Evolutionary conservation across 2,113 vertebrate genomes (phyloP), one percentile per base, ranked within the genome.

Genomic region (Elanoides forficatus): DNA sequence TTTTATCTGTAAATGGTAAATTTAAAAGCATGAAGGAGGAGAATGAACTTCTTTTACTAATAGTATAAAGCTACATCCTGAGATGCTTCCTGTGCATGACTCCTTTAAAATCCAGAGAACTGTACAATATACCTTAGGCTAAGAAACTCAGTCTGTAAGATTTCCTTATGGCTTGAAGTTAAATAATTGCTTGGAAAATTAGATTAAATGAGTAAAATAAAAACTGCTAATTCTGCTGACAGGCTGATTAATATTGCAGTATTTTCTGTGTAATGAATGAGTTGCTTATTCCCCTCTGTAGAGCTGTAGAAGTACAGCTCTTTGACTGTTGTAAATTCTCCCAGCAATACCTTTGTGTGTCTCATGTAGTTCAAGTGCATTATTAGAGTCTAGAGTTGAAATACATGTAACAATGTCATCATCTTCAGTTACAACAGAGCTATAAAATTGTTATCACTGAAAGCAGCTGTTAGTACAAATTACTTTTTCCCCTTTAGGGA

Each of bases 401-500:
- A 84, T 70, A n/a, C 7, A 13, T 47, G 14, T 53, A 86, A 78
- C 29, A 67, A 83, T 88, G 75, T 67, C 50, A 45, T 78, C 55
- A 60, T 86, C 86, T 94, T 88, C 43, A 71, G 40, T 75, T 71
- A 71, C 50, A 74, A 73, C 30, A 81, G 40, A 84, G 40, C 6
- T 6, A 21, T 60, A 66, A 74, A 89, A 73, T 66, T 38, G 17
- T 55, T 88, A 60, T 65, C 63, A 48, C 38, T 90, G 73, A 84
- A 90, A 81, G 71, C 63, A 94, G 58, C 63, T 90, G 38, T 87
- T 52, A 60, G 52, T 53, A 81, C 0, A 34, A 87, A 92, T 70
- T 10, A 93, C 72, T 95, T 87, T 94, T 87, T 92, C 19, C 66
- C 85, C 97, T 84, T 75, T 88, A 98, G 98, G 98, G 98, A 88